phyloP scores from a whole-genome alignment of 2,797 vertebrate genomes.

The Cyclura pinguis region DNA sequence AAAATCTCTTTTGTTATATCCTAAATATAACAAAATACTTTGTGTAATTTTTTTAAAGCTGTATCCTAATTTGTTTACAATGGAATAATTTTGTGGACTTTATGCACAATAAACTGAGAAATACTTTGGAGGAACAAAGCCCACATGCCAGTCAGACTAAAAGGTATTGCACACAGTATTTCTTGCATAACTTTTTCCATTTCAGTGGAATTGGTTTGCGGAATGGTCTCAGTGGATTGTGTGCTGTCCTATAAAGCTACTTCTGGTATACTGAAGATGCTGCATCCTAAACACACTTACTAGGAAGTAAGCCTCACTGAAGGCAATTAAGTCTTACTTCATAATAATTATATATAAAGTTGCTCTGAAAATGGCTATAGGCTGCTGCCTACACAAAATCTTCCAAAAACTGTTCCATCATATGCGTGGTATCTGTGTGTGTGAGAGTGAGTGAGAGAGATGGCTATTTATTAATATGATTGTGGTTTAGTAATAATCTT shows the following conservation, averaged over 20 bases:
- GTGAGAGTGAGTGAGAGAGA: conserved; percentile 53
- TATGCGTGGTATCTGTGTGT: conserved; percentile 52
- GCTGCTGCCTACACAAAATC: conserved; percentile 33
- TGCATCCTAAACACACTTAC: background rate
- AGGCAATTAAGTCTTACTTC: background rate
- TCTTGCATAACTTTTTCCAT: conserved; percentile 22
- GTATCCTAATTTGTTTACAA: background rate
- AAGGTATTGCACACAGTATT: background rate
- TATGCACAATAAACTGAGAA: background rate
- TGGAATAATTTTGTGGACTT: background rate
- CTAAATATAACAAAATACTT: conserved; percentile 39
- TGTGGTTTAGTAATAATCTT: conserved; percentile 52
- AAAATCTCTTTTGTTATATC: conserved; percentile 56
- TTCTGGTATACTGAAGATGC: background rate
- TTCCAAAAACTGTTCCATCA: conserved; percentile 58
- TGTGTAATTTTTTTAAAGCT: conserved; percentile 29
- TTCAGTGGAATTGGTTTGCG: background rate
- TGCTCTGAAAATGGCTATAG: background rate
- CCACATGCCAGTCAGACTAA: background rate
- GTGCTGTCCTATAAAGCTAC: background rate
- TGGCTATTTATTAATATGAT: conserved; percentile 59
- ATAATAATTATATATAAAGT: background rate
- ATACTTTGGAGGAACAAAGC: background rate
- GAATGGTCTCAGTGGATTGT: background rate
- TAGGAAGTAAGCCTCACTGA: background rate